Percentiles rank a stretch among this genome's conserved stretches.
Evolutionary conservation across 2,113 vertebrate genomes (phyloP).

Genomic region (Myxocyprinus asiaticus): DNA sequence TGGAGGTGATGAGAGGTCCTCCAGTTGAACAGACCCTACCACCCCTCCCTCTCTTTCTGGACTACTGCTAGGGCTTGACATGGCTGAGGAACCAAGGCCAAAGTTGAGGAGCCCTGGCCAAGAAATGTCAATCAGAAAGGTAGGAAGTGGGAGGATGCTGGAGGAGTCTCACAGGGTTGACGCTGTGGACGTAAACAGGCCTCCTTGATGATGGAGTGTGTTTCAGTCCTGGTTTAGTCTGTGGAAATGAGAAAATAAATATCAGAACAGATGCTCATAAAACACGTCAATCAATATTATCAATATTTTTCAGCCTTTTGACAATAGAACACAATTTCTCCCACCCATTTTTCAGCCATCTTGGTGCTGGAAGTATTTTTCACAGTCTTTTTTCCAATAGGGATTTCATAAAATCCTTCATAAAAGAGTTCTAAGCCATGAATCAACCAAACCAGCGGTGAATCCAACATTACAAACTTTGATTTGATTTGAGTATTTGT

Average conservation of each 20-base stretch:
- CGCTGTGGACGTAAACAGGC: slow-evolving; percentile 8
- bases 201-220: not conserved
- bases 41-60: slow-evolving; percentile 69
- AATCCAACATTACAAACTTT: too few relatives aligned
- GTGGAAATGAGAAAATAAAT: slow-evolving; percentile 7
- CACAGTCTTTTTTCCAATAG: too few relatives aligned
- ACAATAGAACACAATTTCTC: too few relatives aligned
- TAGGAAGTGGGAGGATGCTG: slow-evolving; percentile 26
- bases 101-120: not conserved
- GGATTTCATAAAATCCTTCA: too few relatives aligned
- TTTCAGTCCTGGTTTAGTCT: slow-evolving; percentile 32
- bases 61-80: slow-evolving; percentile 73
- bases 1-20: slow-evolving; percentile 70
- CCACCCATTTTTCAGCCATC: too few relatives aligned
- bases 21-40: slow-evolving; percentile 60
- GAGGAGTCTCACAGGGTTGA: slow-evolving; percentile 21
- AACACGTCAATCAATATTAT: too few relatives aligned
- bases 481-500: too few relatives aligned
- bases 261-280: not conserved
- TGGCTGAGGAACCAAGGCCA: slow-evolving; percentile 44
- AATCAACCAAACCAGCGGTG: too few relatives aligned
- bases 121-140: not conserved
- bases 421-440: too few relatives aligned
- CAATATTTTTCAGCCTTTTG: too few relatives aligned
- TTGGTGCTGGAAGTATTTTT: too few relatives aligned